Evolutionary conservation across 2,797 vertebrate species (phyloP), one percentile per base, ranked within the genome.

Genomic region (Falco peregrinus): DNA sequence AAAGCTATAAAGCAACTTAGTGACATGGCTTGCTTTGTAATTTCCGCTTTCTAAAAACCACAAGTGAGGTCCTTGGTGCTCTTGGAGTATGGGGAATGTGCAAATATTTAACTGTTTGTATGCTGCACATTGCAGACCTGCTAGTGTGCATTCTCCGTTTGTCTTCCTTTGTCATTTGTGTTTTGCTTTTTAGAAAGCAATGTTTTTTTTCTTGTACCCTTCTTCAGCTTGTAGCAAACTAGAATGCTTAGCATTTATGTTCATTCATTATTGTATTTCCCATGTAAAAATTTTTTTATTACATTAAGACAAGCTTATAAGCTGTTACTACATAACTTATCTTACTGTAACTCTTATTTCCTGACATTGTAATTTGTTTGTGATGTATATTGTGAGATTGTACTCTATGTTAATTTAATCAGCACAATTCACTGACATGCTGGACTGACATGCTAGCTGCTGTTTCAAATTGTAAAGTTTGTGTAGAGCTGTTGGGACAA

Each of bases 361-460:
- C 98, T 96, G 96, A 98, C 98, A 98, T 98, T 99, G 98, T 98
- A 98, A 98, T 98, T 98, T 98, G 97, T 98, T 99, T 99, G 98
- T 99, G 98, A 99, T 99, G 99, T 99, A 99, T 99, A 99, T 99
- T 99, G 99, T 99, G 99, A 98, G 98, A 98, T 99, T 99, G 98
- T 99, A 99, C 98, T 99, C 98, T 98, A 98, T 99, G 98, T 99
- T 99, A 99, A 99, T 99, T 99, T 99, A 99, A 99, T 99, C 99
- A 99, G 99, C 99, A 99, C 99, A 99, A 99, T 99, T 99, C 99
- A 99, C 99, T 99, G 99, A 99, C 99, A 99, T 99, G 99, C 99
- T 99, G 99, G 99, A 99, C 99, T 99, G 99, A 99, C 98, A 99
- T 99, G 99, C 99, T 99, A 98, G 99, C 99, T 99, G 99, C 99